A percentile compares a stretch with the other conserved stretches of the same genome.
Evolutionary conservation across 2,113 vertebrate species (phyloP).

Genomic region (Pleuronectes platessa): DNA sequence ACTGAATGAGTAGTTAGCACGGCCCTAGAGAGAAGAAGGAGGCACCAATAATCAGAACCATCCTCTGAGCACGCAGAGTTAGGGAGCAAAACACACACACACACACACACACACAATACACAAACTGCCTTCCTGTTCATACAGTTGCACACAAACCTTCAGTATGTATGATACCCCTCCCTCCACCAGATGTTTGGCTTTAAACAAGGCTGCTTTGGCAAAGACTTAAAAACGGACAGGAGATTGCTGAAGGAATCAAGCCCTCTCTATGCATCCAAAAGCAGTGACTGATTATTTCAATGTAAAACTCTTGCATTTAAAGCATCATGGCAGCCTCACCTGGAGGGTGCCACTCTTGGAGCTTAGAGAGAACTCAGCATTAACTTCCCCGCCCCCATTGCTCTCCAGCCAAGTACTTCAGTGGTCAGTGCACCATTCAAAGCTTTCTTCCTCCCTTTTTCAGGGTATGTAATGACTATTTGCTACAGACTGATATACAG

Average conservation of each 20-base stretch:
- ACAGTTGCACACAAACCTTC: constrained; percentile 61
- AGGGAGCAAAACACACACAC: constrained; percentile 27
- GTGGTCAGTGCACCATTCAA: constrained; percentile 70
- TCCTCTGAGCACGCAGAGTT: constrained; percentile 30
- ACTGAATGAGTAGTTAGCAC: constrained; percentile 29
- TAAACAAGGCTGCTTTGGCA: constrained; percentile 38
- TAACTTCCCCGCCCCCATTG: constrained; percentile 27
- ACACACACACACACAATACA: constrained; percentile 28
- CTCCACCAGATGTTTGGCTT: constrained; percentile 17
- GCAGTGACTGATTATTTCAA: constrained; percentile 49
- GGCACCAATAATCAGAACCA: constrained; percentile 54
- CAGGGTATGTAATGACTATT: constrained; percentile 80
- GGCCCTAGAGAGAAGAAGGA: constrained; percentile 33
- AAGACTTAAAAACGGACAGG: constrained; percentile 33
- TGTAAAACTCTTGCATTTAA: constrained; percentile 32
- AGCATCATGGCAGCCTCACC: constrained; percentile 36
- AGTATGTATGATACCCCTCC: constrained; percentile 43
- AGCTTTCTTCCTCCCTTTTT: constrained; percentile 76
- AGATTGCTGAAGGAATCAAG: constrained; percentile 52
- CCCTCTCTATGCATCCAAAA: constrained; percentile 64
- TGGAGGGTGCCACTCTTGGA: constrained; percentile 49
- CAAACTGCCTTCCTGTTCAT: constrained; percentile 69
- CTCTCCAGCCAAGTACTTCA: constrained; percentile 66
- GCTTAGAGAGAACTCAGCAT: constrained; percentile 63
- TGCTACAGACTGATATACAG: constrained; percentile 83